phyloP scores from a whole-genome alignment of 2,888 invertebrate species.

The Scelioninae gen. 1 region DNA sequence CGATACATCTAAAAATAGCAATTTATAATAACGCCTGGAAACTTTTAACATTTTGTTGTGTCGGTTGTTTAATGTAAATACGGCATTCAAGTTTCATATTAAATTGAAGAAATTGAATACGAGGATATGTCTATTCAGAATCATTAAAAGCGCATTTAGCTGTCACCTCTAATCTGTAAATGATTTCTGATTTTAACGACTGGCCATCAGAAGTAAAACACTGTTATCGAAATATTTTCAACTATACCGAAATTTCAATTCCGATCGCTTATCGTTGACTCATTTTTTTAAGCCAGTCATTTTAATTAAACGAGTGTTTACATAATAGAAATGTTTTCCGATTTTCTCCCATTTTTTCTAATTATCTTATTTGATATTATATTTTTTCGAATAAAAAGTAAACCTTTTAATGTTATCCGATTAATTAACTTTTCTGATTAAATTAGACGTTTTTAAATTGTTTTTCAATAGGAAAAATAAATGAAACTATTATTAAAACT shows the following conservation, averaged over 20 bases:
- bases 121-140: conserved; percentile 34
- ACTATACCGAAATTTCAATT: conserved; percentile 26
- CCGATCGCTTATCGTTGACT: conserved; percentile 12
- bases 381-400: too few relatives aligned
- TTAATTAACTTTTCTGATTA: too few relatives aligned
- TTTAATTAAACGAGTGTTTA: too few relatives aligned
- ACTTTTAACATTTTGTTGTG: background rate
- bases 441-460: too few relatives aligned
- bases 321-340: too few relatives aligned
- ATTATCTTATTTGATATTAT: too few relatives aligned
- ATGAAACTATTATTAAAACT: too few relatives aligned
- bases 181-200: conserved; percentile 13
- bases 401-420: too few relatives aligned
- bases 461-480: too few relatives aligned
- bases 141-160: conserved; percentile 48
- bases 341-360: too few relatives aligned
- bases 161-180: conserved; percentile 22
- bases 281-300: background rate
- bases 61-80: conserved; percentile 11
- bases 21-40: too few relatives aligned
- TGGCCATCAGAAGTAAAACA: conserved; percentile 23
- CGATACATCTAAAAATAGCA: background rate
- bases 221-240: conserved; percentile 3
- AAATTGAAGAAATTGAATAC: conserved; percentile 16
- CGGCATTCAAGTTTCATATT: background rate